Evolutionary conservation across 1,140 invertebrate genomes (phyloP).

Genomic region (Zaprionus ghesquierei): DNA sequence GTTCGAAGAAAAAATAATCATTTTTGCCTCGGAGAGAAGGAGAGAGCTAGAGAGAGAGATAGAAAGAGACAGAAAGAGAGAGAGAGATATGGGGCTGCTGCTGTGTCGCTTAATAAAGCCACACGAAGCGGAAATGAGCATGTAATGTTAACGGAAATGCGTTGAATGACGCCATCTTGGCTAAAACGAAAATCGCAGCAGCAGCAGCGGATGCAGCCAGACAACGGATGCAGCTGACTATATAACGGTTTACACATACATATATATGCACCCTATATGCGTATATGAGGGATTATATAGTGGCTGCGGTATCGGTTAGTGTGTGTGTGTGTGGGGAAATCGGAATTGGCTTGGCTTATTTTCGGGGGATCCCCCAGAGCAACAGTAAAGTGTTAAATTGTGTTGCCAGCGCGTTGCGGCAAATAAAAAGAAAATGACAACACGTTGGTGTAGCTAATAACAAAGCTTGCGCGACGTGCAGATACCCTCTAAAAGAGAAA

Average conservation of each 20-base stretch:
- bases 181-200: slow-evolving; percentile 30
- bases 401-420: slow-evolving; percentile 46
- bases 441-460: slow-evolving; percentile 26
- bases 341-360: slow-evolving; percentile 52
- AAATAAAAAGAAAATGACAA: slow-evolving; percentile 28
- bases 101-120: slow-evolving; percentile 71
- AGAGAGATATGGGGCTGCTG: slow-evolving; percentile 3
- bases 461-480: not conserved
- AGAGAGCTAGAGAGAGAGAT: not conserved
- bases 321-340: not conserved
- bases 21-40: slow-evolving; percentile 49
- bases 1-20: slow-evolving; percentile 3
- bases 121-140: slow-evolving; percentile 77
- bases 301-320: not conserved
- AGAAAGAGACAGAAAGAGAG: not conserved
- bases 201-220: slow-evolving; percentile 20
- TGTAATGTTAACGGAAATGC: slow-evolving; percentile 80
- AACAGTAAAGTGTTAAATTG: slow-evolving; percentile 76
- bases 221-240: not conserved
- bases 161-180: slow-evolving; percentile 74
- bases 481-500: not conserved
- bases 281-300: not conserved
- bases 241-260: not conserved
- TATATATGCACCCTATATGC: not conserved
- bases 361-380: slow-evolving; percentile 49